phyloP scores from a whole-genome alignment of 2,113 vertebrate species.

The Scopus umbretta region DNA sequence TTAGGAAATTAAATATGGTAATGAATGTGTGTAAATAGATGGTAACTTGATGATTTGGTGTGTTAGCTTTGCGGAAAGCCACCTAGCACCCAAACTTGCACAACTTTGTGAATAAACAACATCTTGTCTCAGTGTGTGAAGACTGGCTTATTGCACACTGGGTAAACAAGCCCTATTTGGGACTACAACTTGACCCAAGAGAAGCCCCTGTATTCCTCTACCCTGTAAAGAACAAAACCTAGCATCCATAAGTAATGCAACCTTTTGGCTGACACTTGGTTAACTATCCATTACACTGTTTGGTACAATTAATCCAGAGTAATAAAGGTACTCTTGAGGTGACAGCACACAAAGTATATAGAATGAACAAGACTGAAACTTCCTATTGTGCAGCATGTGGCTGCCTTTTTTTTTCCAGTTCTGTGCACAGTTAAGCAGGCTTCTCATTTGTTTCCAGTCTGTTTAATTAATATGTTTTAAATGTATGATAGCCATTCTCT shows the following conservation, averaged over 20 bases:
- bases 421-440: neutral
- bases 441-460: neutral
- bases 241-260: neutral
- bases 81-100: too few species aligned
- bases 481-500: neutral
- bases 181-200: neutral
- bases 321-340: neutral
- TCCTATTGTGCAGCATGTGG: rapidly evolving
- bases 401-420: neutral
- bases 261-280: neutral
- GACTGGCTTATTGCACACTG: too few species aligned
- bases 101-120: too few species aligned
- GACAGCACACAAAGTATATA: neutral
- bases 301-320: neutral
- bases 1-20: too few species aligned
- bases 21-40: too few species aligned
- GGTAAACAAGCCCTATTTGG: too few species aligned
- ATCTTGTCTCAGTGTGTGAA: too few species aligned
- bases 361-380: neutral
- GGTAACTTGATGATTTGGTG: too few species aligned
- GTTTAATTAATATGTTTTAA: neutral
- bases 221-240: neutral
- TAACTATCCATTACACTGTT: neutral
- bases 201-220: neutral
- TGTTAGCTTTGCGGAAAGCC: too few species aligned